Evolutionary conservation across 1,140 invertebrate species (phyloP), one percentile per base, ranked within the genome.

Genomic region (Conus betulinus): DNA sequence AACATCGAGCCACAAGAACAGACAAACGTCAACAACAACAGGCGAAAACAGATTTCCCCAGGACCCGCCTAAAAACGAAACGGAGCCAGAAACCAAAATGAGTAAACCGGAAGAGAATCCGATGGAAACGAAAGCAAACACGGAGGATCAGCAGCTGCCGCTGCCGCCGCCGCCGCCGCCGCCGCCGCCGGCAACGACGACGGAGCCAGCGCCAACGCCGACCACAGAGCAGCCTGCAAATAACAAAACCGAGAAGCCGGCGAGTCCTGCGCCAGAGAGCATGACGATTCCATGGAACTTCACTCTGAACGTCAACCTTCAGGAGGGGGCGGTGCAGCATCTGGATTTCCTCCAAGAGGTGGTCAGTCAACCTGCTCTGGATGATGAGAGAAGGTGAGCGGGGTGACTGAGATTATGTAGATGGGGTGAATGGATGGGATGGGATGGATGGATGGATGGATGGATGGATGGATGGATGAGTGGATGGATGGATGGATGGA

Each of bases 281-380:
- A 87, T 87, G 85, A 53, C 85, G 15, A 25, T 87, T 20, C 85
- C 85, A 10, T 87, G 85, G 85, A 87, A 87, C 71, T 87, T 55
- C 85, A 87, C 85, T 10, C 85, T 87, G 15, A 87, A 87, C 71
- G 85, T 87, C 51, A 87, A 87, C 52, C 85, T 87, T 3, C 85
- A 55, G 71, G 85, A 87, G n/a, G 85, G 85, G 17, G 71, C 85
- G 7, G 71, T 11, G 6, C 85, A 78, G 67, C 85, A 87, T 51
- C 51, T 87, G 39, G 85, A 87, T 7, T 57, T 87, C 27, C 85
- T 87, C 4, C 71, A 87, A 52, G 85, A 87, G n/a, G 85, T 87
- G 15, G 52, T 39, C 23, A 74, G 25, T 10, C 71, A 78, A 20
- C 71, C 85, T 71, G 71, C 74, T 5, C 74, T 87, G 67, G 74